These are phyloP conservation scores for Agrochola circellaris DNA, from an alignment of 2,888 invertebrate genomes.

Conservation along the genomic window DNA sequence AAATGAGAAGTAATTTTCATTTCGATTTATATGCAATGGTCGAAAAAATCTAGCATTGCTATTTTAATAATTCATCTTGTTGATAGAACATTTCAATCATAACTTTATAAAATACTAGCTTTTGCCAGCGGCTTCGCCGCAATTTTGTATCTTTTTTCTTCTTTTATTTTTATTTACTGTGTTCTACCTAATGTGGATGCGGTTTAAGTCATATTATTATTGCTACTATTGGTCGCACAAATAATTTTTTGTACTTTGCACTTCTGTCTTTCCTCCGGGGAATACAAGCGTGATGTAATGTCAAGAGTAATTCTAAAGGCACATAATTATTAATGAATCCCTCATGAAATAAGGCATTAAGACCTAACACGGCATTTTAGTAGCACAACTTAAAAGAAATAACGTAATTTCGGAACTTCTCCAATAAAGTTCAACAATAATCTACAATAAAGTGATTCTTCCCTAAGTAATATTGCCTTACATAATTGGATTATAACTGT, in stretches of 20 bases:
- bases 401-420: conserved; percentile 7
- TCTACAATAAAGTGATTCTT: conserved; percentile 29
- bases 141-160: too few species aligned
- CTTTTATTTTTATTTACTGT: too few species aligned
- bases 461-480: conserved; percentile 25
- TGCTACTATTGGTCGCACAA: too few species aligned
- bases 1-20: not conserved
- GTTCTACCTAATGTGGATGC: too few species aligned
- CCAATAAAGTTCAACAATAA: conserved; percentile 2
- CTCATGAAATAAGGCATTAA: not conserved
- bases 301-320: not conserved
- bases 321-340: not conserved
- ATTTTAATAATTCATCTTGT: not conserved
- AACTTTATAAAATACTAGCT: too few species aligned
- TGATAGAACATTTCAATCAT: not conserved
- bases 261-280: accelerated
- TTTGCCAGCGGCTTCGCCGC: too few species aligned
- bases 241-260: not conserved
- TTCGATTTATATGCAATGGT: not conserved
- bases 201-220: too few species aligned
- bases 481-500: conserved; percentile 36
- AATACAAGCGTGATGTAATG: not conserved
- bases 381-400: conserved; percentile 15
- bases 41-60: not conserved
- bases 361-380: conserved; percentile 14